These are phyloP conservation scores for Aspiorhynchus laticeps DNA, from an alignment of 2,113 vertebrate genomes.

Conservation along the genomic window DNA sequence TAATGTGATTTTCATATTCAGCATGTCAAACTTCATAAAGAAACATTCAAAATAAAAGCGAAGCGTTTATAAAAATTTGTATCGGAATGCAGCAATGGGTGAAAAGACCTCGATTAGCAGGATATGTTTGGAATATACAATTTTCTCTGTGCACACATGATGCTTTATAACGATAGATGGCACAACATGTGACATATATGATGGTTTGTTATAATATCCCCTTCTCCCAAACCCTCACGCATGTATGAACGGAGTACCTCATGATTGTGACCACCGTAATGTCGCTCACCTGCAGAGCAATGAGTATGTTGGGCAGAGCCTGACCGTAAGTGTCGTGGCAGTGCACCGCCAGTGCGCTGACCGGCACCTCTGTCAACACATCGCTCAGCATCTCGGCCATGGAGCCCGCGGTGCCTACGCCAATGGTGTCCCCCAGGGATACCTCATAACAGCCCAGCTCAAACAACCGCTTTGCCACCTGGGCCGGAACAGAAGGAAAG, in stretches of 20 bases:
- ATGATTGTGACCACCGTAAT: background rate
- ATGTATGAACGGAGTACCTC: slow-evolving; percentile 37
- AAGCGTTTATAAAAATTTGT: no score
- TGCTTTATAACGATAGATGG: background rate
- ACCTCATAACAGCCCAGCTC: slow-evolving; percentile 94
- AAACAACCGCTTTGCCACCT: slow-evolving; percentile 91
- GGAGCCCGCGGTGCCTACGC: slow-evolving; percentile 89
- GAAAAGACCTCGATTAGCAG: background rate
- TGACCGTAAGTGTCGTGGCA: slow-evolving; percentile 96
- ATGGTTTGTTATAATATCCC: background rate
- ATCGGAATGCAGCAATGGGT: background rate
- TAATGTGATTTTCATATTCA: no score
- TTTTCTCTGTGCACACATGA: background rate
- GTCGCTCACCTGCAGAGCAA: slow-evolving; percentile 88
- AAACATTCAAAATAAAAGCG: no score
- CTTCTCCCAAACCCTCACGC: slow-evolving; percentile 10
- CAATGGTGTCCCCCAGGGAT: slow-evolving; percentile 90
- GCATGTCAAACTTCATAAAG: no score
- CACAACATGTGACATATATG: background rate
- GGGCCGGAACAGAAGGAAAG: slow-evolving; percentile 48
- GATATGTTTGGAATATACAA: background rate
- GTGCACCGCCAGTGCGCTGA: slow-evolving; percentile 85
- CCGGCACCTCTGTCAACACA: slow-evolving; percentile 88
- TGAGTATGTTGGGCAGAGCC: slow-evolving; percentile 91
- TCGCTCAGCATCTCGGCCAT: slow-evolving; percentile 87